These are phyloP conservation scores for Muntiacus muntjak DNA, from an alignment of 2,113 vertebrate species.

Conservation along the genomic window DNA sequence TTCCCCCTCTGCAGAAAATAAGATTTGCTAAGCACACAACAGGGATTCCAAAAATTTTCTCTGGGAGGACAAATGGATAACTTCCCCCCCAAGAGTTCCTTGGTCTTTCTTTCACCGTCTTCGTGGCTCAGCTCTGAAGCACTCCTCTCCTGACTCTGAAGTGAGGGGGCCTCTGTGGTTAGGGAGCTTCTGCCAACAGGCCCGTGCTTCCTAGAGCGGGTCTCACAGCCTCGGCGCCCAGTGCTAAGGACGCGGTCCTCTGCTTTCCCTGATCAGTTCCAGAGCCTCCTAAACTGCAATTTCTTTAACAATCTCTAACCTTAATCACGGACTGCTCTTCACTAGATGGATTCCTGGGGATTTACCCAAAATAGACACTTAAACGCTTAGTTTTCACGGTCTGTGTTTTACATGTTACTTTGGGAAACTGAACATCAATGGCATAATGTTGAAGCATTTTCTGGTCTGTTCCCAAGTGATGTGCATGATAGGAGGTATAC, in stretches of 20 bases:
- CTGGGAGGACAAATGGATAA: not conserved
- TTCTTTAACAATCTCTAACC: not conserved
- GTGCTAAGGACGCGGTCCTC: not conserved
- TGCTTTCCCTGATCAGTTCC: not conserved
- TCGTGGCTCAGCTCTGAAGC: not conserved
- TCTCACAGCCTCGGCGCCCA: rapidly evolving
- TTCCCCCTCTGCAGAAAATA: not conserved
- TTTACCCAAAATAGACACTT: not conserved
- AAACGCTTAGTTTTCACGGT: not conserved
- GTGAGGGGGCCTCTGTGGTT: not conserved
- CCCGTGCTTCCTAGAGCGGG: rapidly evolving
- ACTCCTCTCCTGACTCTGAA: no score
- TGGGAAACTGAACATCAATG: not conserved
- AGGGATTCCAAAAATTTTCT: not conserved
- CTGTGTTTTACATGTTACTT: not conserved
- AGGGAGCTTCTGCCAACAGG: rapidly evolving
- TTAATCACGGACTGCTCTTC: not conserved
- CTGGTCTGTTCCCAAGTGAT: not conserved
- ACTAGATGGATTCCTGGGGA: not conserved
- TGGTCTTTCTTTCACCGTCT: not conserved
- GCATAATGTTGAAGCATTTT: not conserved
- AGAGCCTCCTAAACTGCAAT: not conserved
- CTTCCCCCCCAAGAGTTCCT: not conserved
- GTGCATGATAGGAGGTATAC: slow-evolving; percentile 3
- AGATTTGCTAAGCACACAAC: not conserved